A percentile compares a stretch with the other conserved stretches of the same genome.
phyloP scores from a whole-genome alignment of 2,797 vertebrate genomes.

The Anableps anableps region DNA sequence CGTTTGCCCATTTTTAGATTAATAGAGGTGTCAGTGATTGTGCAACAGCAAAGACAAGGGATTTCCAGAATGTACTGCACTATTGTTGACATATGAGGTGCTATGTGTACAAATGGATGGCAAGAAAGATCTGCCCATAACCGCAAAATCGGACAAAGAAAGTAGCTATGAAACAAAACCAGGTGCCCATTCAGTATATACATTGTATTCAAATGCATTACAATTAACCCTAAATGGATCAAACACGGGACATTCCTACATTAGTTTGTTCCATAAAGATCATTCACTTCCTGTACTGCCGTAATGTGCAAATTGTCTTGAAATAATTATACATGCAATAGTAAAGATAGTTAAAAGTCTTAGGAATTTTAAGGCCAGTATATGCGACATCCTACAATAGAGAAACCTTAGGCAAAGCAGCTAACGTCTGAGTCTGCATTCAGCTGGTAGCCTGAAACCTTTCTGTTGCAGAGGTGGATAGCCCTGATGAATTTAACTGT shows the following conservation, averaged over 20 bases:
- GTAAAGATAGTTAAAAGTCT: conserved; percentile 79
- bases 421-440: conserved; percentile 68
- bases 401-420: conserved; percentile 74
- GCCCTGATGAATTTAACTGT: conserved; percentile 68
- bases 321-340: conserved; percentile 84
- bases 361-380: conserved; percentile 81
- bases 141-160: conserved; percentile 66
- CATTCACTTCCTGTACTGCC: conserved; percentile 77
- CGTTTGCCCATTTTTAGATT: conserved; percentile 52
- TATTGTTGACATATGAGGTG: conserved; percentile 24
- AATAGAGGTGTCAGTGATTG: conserved; percentile 59
- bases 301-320: conserved; percentile 84
- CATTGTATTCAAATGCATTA: conserved; percentile 72
- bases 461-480: conserved; percentile 64
- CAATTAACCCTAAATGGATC: conserved; percentile 69
- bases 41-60: conserved; percentile 67
- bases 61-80: conserved; percentile 43
- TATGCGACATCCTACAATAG: conserved; percentile 76
- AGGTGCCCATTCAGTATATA: conserved; percentile 74
- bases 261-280: conserved; percentile 68
- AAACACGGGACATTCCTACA: conserved; percentile 74
- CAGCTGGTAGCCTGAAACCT: conserved; percentile 70
- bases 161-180: conserved; percentile 71
- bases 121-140: conserved; percentile 65
- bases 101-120: conserved; percentile 65